phyloP scores from a whole-genome alignment of 2,797 vertebrate species.

The Moxostoma hubbsi region DNA sequence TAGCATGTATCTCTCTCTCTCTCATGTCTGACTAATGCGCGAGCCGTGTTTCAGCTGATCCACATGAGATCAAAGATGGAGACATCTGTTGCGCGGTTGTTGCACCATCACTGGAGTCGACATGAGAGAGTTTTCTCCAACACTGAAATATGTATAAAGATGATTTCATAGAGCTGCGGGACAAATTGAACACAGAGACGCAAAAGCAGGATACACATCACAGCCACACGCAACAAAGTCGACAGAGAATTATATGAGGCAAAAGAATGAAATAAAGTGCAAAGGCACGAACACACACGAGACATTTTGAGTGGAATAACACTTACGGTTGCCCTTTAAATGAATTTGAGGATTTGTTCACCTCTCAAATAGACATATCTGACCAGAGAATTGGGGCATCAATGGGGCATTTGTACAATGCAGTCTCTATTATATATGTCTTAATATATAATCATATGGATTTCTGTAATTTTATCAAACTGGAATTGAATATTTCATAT shows the following conservation, averaged over 20 bases:
- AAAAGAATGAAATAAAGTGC: conserved; percentile 33
- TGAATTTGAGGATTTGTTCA: too few relatives aligned
- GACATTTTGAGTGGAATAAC: conserved; percentile 7
- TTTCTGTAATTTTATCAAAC: too few relatives aligned
- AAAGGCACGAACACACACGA: neutral
- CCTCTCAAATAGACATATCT: too few relatives aligned
- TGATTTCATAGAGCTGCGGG: conserved; percentile 51
- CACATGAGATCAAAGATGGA: conserved; percentile 51
- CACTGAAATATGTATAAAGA: conserved; percentile 58
- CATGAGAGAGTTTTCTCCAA: conserved; percentile 36
- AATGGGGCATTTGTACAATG: too few relatives aligned
- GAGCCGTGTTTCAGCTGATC: conserved; percentile 55
- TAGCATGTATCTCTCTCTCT: too few relatives aligned
- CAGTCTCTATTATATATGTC: too few relatives aligned
- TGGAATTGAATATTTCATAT: too few relatives aligned
- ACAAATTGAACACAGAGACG: conserved; percentile 34
- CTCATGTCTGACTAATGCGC: conserved; percentile 28
- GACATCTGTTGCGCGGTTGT: conserved; percentile 57
- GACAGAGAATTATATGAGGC: conserved; percentile 4
- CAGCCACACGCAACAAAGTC: conserved; percentile 19
- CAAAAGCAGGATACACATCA: conserved; percentile 39
- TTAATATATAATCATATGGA: too few relatives aligned
- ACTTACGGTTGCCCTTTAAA: neutral
- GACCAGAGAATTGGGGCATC: too few relatives aligned
- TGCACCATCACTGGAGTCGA: conserved; percentile 50